phyloP scores from a whole-genome alignment of 2,113 vertebrate genomes.

The Hypanus sabinus region DNA sequence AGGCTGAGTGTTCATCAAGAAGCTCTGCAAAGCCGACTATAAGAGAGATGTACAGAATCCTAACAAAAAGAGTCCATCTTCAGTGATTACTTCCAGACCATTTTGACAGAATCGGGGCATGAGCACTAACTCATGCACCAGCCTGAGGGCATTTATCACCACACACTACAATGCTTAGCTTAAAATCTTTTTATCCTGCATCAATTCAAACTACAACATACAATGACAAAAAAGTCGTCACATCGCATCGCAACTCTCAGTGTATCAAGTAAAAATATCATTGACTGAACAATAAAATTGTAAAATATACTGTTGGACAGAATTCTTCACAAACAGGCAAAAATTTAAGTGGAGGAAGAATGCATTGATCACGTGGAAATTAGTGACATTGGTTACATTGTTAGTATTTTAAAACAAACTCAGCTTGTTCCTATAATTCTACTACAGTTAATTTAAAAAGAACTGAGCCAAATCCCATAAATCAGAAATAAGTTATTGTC shows the following conservation, averaged over 20 bases:
- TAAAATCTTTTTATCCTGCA: background rate
- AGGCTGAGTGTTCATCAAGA: background rate
- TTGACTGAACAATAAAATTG: too few relatives aligned
- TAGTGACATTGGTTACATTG: background rate
- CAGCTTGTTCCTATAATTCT: background rate
- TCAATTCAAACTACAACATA: constrained; percentile 30
- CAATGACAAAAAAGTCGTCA: background rate
- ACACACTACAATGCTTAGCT: constrained; percentile 28
- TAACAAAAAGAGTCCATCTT: background rate
- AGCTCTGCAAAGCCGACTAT: constrained; percentile 11
- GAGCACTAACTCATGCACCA: constrained; percentile 44
- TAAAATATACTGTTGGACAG: too few relatives aligned
- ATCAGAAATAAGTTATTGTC: background rate
- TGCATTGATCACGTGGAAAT: background rate
- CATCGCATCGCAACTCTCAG: constrained; percentile 37
- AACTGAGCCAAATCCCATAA: background rate
- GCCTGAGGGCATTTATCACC: constrained; percentile 42
- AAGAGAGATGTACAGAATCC: background rate
- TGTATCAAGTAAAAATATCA: background rate
- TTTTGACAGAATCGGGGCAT: constrained; percentile 54
- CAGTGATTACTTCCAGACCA: constrained; percentile 52
- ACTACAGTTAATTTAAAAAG: too few relatives aligned
- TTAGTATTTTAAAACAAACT: background rate
- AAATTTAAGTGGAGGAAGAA: background rate
- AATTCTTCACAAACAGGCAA: too few relatives aligned